Evolutionary conservation across 2,113 vertebrate genomes (phyloP).

Genomic region (Chionomys nivalis): DNA sequence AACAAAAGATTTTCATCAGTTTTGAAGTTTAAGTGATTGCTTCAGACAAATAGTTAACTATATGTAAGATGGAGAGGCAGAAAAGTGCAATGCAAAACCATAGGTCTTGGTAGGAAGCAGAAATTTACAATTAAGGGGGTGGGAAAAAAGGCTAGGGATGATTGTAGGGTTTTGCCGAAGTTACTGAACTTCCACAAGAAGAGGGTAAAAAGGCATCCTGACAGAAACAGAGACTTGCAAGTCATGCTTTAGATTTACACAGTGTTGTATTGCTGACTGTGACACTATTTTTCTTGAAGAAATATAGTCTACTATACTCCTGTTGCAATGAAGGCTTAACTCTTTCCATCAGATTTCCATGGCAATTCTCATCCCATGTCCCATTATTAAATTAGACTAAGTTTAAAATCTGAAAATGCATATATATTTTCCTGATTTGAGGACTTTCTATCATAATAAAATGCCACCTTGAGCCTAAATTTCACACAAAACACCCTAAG

Average conservation of each 20-base stretch:
- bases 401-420: background rate
- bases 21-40: background rate
- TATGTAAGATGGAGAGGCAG: background rate
- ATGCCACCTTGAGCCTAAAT: background rate
- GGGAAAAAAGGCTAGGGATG: background rate
- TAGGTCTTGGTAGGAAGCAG: background rate
- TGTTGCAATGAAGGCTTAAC: background rate
- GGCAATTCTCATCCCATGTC: background rate
- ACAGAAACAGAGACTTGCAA: background rate
- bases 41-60: background rate
- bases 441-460: background rate
- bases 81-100: background rate
- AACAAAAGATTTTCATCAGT: background rate
- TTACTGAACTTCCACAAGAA: constrained; percentile 34
- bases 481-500: background rate
- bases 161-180: background rate
- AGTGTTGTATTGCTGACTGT: background rate
- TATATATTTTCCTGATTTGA: constrained; percentile 14
- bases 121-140: background rate
- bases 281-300: constrained; percentile 19
- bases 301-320: background rate
- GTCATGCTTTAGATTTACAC: background rate
- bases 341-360: background rate
- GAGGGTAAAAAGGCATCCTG: background rate
- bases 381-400: background rate